Percentiles rank a stretch among this genome's conserved stretches.
Evolutionary conservation across 92 coral and sea anemone genomes (phyloP).

Genomic region (Zoanthus sansibaricus): DNA sequence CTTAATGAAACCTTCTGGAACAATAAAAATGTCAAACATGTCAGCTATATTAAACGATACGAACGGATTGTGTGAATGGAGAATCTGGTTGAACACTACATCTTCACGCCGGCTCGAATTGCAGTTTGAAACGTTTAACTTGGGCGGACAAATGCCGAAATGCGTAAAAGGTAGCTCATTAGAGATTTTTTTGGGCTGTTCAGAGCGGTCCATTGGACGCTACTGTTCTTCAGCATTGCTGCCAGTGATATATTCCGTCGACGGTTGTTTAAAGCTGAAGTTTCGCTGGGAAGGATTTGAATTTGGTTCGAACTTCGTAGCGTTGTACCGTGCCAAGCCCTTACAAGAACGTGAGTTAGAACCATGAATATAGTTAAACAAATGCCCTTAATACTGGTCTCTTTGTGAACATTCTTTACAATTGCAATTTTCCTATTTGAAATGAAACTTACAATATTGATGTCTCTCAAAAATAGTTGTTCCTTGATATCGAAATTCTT

Average conservation of each 20-base stretch:
- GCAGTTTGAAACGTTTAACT: background rate
- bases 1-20: background rate
- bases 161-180: slow-evolving; percentile 35
- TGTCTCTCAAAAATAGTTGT: too few relatives aligned
- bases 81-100: slow-evolving; percentile 10
- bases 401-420: too few relatives aligned
- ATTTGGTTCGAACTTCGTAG: background rate
- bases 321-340: background rate
- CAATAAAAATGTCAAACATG: background rate
- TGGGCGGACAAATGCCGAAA: slow-evolving; percentile 32
- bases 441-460: too few relatives aligned
- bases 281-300: slow-evolving; percentile 8
- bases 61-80: slow-evolving; percentile 13
- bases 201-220: slow-evolving; percentile 34
- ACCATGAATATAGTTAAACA: background rate
- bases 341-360: background rate
- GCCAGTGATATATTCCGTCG: slow-evolving; percentile 32
- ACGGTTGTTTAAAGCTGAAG: slow-evolving; percentile 11
- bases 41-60: background rate
- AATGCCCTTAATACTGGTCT: too few relatives aligned
- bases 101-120: background rate
- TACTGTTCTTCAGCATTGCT: slow-evolving; percentile 21
- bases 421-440: too few relatives aligned
- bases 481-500: too few relatives aligned
- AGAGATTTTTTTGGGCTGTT: slow-evolving; percentile 36